Conservation (phyloP, 2,797 vertebrate genomes). For the Lacerta viridis region DNA sequence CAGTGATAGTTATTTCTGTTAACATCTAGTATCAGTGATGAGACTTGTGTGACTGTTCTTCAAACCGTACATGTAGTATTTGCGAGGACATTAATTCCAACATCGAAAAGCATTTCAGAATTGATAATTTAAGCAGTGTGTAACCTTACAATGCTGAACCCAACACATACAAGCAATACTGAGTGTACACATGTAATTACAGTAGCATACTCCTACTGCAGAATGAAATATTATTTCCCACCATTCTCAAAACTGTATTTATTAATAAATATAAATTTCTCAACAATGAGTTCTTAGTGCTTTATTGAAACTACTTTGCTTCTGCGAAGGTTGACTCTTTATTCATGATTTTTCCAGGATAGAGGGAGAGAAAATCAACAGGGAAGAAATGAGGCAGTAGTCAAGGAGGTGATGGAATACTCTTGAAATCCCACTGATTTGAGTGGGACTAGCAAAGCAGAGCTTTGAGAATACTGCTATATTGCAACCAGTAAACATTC, state of each 20-base stretch:
- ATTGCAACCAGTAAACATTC: neutral
- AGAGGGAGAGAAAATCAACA: neutral
- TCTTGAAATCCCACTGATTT: neutral
- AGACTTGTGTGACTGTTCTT: constrained; percentile 48
- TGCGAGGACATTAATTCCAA: constrained; percentile 41
- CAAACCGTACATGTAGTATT: constrained; percentile 37
- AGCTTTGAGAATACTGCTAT: neutral
- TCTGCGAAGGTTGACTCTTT: neutral
- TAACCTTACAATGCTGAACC: constrained; percentile 37
- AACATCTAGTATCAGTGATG: constrained; percentile 16
- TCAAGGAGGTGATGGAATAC: neutral
- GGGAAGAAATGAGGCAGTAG: neutral
- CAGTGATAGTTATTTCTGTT: constrained; percentile 15
- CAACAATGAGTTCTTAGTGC: constrained; percentile 4
- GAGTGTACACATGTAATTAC: constrained; percentile 33
- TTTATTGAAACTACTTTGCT: neutral
- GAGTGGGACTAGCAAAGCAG: neutral
- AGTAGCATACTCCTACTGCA: constrained; percentile 37
- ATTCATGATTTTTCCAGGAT: neutral
- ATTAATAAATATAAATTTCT: constrained; percentile 44
- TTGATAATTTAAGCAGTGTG: constrained; percentile 42
- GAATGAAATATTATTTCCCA: neutral
- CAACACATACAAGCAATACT: constrained; percentile 23
- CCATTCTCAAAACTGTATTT: neutral
- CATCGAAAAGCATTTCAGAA: constrained; percentile 24